These are phyloP conservation scores for Garrulus glandarius DNA, from an alignment of 2,797 vertebrate species.

Conservation along the genomic window DNA sequence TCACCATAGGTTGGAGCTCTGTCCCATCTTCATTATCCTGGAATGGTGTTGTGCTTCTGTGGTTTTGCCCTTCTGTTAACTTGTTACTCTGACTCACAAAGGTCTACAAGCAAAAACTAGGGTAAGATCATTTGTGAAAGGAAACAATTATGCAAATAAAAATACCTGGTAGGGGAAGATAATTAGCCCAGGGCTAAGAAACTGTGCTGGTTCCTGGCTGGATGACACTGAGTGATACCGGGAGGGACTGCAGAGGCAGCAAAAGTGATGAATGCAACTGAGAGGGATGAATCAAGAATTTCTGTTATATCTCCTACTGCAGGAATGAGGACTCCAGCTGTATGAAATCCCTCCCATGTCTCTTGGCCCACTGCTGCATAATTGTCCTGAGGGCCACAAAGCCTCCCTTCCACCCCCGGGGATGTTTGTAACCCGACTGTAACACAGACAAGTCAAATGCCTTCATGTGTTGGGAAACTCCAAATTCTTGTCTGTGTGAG, in stretches of 20 bases:
- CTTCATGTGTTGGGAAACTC: constrained; percentile 7
- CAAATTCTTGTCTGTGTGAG: background rate
- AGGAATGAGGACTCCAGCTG: background rate
- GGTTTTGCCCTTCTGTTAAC: background rate
- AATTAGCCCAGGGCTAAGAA: background rate
- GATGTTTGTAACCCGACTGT: background rate
- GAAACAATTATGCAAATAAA: background rate
- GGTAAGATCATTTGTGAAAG: background rate
- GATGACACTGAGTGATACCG: background rate
- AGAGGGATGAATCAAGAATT: background rate
- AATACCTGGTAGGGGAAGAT: background rate
- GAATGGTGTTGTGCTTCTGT: background rate
- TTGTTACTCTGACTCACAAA: constrained; percentile 69
- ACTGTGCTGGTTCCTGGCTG: background rate
- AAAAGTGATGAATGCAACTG: background rate
- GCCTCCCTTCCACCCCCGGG: background rate
- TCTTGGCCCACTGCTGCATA: background rate
- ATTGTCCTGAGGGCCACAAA: background rate
- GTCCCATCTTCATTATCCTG: constrained; percentile 67
- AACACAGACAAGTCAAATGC: background rate
- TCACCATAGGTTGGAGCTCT: constrained; percentile 72
- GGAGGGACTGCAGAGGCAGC: background rate
- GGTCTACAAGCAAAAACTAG: constrained; percentile 55
- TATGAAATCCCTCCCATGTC: background rate
- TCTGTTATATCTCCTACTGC: background rate